A percentile compares a stretch with the other conserved stretches of the same genome.
These are phyloP conservation scores for Pterophyllum scalare DNA, from an alignment of 2,113 vertebrate genomes.

Conservation along the genomic window DNA sequence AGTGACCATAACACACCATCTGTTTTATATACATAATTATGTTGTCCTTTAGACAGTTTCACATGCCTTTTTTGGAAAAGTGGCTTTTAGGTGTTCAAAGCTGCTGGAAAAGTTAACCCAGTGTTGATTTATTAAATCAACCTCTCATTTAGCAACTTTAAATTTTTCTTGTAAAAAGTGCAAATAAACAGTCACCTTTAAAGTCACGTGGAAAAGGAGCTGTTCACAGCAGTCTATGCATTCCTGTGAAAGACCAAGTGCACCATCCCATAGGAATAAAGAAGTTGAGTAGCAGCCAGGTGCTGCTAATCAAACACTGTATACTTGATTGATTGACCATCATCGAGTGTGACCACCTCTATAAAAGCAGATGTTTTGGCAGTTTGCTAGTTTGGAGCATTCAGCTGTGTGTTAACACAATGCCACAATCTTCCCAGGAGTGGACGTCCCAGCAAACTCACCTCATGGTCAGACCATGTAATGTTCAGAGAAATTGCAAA, in stretches of 20 bases:
- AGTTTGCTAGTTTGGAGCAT: background rate
- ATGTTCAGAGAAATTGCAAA: background rate
- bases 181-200: background rate
- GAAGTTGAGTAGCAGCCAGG: background rate
- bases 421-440: background rate
- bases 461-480: background rate
- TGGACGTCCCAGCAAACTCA: background rate
- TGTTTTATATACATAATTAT: constrained; percentile 28
- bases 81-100: background rate
- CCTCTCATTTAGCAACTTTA: background rate
- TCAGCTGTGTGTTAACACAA: background rate
- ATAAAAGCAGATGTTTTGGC: background rate
- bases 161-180: background rate
- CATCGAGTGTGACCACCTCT: background rate
- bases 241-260: background rate
- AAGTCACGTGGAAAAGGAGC: background rate
- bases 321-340: background rate
- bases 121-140: background rate
- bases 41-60: constrained; percentile 3
- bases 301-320: background rate
- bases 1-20: constrained; percentile 17
- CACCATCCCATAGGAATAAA: background rate
- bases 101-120: background rate
- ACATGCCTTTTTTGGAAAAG: background rate
- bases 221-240: too few relatives aligned